These are phyloP conservation scores for Saguinus midas DNA, from an alignment of 2,113 vertebrate genomes.

Conservation along the genomic window DNA sequence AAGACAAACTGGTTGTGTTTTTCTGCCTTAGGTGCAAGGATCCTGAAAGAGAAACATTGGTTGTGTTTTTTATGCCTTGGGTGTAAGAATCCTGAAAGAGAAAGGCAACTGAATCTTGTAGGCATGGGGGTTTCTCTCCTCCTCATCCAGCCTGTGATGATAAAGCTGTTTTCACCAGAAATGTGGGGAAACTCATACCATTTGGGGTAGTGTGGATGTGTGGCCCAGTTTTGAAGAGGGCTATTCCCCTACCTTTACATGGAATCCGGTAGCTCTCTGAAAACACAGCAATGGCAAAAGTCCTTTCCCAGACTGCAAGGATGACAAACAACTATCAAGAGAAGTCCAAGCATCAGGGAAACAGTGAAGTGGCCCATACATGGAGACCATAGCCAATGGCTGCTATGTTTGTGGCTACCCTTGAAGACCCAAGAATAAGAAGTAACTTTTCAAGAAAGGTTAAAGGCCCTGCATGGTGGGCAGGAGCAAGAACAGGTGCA, in stretches of 20 bases:
- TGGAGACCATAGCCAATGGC: neutral
- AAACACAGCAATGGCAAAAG: neutral
- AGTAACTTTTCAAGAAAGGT: neutral
- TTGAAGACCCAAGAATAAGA: neutral
- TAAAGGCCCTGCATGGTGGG: neutral
- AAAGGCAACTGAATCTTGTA: neutral
- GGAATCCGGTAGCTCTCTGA: neutral
- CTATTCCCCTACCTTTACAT: neutral
- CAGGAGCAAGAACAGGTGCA: neutral
- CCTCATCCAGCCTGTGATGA: neutral
- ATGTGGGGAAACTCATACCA: neutral
- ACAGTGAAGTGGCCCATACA: neutral
- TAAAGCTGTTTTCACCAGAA: neutral
- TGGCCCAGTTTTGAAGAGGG: neutral
- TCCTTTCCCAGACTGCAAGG: neutral
- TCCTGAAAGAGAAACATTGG: too few relatives aligned
- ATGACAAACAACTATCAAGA: neutral
- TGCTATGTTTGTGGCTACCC: neutral
- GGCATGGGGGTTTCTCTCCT: neutral
- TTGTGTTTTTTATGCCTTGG: neutral
- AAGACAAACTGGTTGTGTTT: too few relatives aligned
- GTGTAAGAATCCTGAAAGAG: neutral
- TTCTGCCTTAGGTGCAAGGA: too few relatives aligned
- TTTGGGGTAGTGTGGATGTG: neutral
- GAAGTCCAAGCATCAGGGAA: neutral